phyloP scores from a whole-genome alignment of 2,797 vertebrate species.

The Glossophaga mutica region DNA sequence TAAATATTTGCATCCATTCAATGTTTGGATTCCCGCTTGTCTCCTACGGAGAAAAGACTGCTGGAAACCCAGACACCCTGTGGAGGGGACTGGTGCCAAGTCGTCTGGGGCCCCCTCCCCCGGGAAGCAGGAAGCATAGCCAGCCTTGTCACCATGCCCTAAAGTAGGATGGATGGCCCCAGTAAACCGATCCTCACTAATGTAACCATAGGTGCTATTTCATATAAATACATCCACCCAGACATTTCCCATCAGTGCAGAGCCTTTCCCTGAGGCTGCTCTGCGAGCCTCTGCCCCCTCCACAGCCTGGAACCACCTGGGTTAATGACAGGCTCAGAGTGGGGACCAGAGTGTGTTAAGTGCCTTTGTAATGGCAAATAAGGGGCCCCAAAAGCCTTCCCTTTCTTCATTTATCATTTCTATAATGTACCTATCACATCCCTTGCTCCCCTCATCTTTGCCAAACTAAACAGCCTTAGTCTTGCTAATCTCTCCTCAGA shows the following conservation, averaged over 20 bases:
- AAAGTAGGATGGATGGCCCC: constrained; percentile 71
- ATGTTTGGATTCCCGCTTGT: background rate
- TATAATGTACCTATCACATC: constrained; percentile 65
- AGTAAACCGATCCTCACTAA: constrained; percentile 62
- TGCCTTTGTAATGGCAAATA: constrained; percentile 31
- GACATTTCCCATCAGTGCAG: constrained; percentile 50
- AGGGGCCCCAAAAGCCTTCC: background rate
- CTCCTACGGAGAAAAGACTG: constrained; percentile 46
- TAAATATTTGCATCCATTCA: background rate
- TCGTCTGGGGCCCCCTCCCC: constrained; percentile 69
- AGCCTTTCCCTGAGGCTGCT: background rate
- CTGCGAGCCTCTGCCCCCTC: background rate
- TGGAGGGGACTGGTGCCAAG: constrained; percentile 69
- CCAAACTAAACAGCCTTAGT: constrained; percentile 73
- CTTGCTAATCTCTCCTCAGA: constrained; percentile 65
- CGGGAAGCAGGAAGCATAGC: constrained; percentile 51
- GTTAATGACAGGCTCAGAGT: background rate
- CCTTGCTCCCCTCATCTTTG: constrained; percentile 40
- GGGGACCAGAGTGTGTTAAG: background rate
- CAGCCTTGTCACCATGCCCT: constrained; percentile 70
- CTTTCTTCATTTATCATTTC: constrained; percentile 69
- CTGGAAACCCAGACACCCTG: constrained; percentile 64
- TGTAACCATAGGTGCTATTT: constrained; percentile 70
- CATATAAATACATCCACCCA: constrained; percentile 64
- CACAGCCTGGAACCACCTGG: background rate